phyloP scores from a whole-genome alignment of 2,888 invertebrate genomes.

The Brachypterus glaber region DNA sequence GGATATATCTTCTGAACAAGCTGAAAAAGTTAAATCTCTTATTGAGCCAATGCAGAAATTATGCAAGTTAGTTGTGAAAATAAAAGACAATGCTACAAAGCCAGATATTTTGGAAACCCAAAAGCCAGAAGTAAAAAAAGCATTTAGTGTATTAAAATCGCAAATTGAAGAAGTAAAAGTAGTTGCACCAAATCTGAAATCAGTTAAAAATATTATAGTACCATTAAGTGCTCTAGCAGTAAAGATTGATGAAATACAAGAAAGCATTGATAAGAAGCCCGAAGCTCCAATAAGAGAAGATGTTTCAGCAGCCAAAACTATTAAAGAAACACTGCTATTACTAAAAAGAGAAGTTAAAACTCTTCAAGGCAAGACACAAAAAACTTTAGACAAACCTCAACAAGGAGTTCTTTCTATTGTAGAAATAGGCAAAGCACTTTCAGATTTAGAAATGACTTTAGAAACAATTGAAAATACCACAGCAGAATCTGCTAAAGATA shows the following conservation, averaged over 20 bases:
- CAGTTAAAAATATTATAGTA: conserved; percentile 8
- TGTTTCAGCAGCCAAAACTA: no score
- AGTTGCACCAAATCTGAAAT: no score
- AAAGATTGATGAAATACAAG: conserved; percentile 2
- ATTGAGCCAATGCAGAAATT: conserved; percentile 17
- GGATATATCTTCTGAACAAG: background rate
- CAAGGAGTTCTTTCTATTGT: no score
- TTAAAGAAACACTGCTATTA: no score
- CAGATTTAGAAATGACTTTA: conserved; percentile 6
- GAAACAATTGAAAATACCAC: conserved; percentile 10
- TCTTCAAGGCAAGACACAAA: no score
- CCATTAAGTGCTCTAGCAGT: conserved; percentile 12
- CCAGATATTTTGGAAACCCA: conserved; percentile 19
- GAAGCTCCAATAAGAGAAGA: background rate
- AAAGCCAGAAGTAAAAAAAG: conserved; percentile 18
- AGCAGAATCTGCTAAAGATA: conserved; percentile 7
- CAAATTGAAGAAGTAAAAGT: conserved; percentile 18
- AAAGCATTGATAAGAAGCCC: background rate
- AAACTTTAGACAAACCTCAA: no score
- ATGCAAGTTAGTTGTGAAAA: conserved; percentile 14
- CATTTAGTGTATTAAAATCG: conserved; percentile 16
- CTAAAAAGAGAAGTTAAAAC: no score
- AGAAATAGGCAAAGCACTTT: conserved; percentile 2
- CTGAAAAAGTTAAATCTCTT: conserved; percentile 6
- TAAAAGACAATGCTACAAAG: conserved; percentile 20